Percentiles rank a stretch among this genome's conserved stretches.
Evolutionary conservation across 2,113 vertebrate genomes (phyloP).

Genomic region (Psittacus erithacus): DNA sequence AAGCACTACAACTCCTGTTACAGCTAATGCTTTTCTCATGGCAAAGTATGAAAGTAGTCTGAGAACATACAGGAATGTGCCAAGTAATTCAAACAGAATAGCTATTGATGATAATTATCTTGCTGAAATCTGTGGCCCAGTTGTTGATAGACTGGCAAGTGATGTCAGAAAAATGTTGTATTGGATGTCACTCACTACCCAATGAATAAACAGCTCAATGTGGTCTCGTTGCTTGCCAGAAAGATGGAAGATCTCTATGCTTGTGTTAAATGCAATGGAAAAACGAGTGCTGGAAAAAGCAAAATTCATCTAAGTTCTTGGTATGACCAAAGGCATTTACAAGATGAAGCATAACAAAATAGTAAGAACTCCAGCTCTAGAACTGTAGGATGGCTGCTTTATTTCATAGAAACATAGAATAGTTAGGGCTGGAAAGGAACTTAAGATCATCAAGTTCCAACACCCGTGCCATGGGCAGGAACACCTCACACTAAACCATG

Average conservation of each 20-base stretch:
- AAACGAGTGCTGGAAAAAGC: neutral
- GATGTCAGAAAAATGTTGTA: neutral
- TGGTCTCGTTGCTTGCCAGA: neutral
- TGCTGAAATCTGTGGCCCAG: neutral
- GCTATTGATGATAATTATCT: neutral
- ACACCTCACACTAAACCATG: neutral
- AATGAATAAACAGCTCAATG: neutral
- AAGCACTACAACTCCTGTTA: neutral
- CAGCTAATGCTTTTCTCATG: neutral
- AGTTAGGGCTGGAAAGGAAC: neutral
- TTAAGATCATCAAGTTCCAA: neutral
- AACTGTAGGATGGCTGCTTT: neutral
- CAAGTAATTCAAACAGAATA: neutral
- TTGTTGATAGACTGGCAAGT: neutral
- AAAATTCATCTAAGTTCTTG: neutral
- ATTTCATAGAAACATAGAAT: neutral
- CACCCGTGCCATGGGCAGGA: neutral
- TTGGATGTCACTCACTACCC: neutral
- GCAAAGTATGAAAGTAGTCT: neutral
- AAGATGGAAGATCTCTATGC: neutral
- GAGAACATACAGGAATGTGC: neutral
- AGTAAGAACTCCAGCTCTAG: neutral
- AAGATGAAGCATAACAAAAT: neutral
- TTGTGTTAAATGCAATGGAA: slow-evolving; percentile 9
- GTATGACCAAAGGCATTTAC: neutral